Conservation (phyloP, 2,797 vertebrate genomes). For the Graptemys geographica region DNA sequence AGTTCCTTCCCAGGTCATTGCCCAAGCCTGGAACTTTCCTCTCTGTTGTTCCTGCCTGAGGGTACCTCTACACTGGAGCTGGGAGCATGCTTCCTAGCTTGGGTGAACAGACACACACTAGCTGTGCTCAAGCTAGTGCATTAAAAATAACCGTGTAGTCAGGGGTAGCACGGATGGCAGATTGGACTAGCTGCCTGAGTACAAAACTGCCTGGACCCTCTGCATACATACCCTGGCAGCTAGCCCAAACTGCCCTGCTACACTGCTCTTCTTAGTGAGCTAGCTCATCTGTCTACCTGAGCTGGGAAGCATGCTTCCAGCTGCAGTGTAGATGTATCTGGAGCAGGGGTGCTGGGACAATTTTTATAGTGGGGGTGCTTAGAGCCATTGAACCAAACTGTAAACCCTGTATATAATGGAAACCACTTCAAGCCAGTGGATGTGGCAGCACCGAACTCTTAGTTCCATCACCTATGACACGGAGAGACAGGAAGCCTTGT, state of each 20-base stretch:
- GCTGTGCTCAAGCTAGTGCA: background rate
- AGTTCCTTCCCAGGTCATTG: background rate
- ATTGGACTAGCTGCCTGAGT: background rate
- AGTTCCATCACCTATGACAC: no score
- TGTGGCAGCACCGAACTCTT: no score
- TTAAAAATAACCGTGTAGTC: background rate
- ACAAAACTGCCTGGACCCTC: background rate
- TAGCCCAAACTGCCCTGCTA: background rate
- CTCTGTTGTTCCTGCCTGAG: background rate
- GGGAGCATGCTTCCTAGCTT: no score
- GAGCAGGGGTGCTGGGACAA: no score
- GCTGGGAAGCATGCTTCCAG: background rate
- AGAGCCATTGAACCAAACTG: no score
- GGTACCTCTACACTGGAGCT: background rate
- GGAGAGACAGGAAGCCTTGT: background rate
- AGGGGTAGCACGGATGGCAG: background rate
- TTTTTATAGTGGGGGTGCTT: no score
- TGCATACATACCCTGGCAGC: background rate
- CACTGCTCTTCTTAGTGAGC: background rate
- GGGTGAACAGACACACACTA: background rate
- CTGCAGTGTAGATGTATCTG: background rate
- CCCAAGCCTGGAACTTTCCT: background rate
- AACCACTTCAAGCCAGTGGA: no score
- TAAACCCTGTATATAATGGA: no score
- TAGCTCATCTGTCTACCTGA: background rate